These are phyloP conservation scores for Eristalis intricaria DNA, from an alignment of 2,888 invertebrate genomes.

Conservation along the genomic window DNA sequence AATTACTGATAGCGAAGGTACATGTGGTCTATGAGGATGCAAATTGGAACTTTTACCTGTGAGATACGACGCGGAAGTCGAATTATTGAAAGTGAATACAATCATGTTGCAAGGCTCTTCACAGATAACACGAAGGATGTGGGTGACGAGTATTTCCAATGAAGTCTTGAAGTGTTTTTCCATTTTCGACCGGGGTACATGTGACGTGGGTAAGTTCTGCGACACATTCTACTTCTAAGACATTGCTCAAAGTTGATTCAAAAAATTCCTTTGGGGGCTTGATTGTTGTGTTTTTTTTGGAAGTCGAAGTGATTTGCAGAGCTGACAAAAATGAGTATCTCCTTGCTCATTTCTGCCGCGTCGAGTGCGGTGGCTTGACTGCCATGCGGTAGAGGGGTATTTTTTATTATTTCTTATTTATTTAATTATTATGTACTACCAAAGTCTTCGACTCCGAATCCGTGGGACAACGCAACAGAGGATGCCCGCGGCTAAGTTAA, in stretches of 20 bases:
- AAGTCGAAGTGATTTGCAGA: background rate
- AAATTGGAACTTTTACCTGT: slow-evolving; percentile 26
- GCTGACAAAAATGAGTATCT: background rate
- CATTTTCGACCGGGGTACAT: background rate
- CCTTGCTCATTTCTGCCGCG: too few relatives aligned
- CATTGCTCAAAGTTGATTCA: background rate
- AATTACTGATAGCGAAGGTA: slow-evolving; percentile 53
- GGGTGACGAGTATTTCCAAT: background rate
- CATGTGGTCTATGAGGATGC: background rate
- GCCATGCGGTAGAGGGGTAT: too few relatives aligned
- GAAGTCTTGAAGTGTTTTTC: background rate
- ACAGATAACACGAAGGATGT: background rate
- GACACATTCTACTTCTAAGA: background rate
- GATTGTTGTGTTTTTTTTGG: background rate
- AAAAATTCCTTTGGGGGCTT: background rate
- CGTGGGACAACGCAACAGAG: too few relatives aligned
- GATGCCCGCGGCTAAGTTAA: too few relatives aligned
- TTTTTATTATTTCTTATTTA: too few relatives aligned
- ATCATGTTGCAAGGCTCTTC: background rate
- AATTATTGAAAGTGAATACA: slow-evolving; percentile 31
- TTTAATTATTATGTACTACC: too few relatives aligned
- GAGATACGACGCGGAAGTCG: slow-evolving; percentile 21
- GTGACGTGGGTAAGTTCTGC: background rate
- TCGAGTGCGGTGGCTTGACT: too few relatives aligned
- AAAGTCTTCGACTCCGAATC: too few relatives aligned